These are phyloP conservation scores for Octomys mimax DNA, from an alignment of 2,797 vertebrate genomes.

Conservation along the genomic window DNA sequence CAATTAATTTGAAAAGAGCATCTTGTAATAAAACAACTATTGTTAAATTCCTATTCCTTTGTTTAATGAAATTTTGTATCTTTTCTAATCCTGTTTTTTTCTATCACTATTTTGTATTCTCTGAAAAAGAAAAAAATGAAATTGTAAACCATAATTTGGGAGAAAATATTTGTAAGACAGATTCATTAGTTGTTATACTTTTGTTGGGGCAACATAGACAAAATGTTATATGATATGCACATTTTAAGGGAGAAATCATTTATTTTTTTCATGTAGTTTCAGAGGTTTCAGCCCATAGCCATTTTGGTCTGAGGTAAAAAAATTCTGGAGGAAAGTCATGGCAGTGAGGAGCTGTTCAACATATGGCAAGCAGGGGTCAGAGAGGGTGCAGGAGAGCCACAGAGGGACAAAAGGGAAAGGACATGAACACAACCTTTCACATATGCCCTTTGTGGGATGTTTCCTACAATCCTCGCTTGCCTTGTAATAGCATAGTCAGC, in stretches of 20 bases:
- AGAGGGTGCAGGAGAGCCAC: not conserved
- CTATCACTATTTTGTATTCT: too few relatives aligned
- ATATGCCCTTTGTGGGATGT: not conserved
- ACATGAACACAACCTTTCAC: too few relatives aligned
- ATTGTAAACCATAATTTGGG: not conserved
- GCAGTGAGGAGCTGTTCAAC: not conserved
- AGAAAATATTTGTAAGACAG: not conserved
- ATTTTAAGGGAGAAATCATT: not conserved
- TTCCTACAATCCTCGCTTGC: not conserved
- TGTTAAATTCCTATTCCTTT: too few relatives aligned
- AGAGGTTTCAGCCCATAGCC: not conserved
- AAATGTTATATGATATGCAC: not conserved
- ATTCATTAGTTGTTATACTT: not conserved
- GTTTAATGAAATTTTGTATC: too few relatives aligned
- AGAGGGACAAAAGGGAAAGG: not conserved
- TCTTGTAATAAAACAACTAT: too few relatives aligned
- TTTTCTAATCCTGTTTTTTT: too few relatives aligned
- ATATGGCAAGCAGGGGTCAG: not conserved
- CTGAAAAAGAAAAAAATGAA: too few relatives aligned
- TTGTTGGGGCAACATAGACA: not conserved
- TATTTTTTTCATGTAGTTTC: not conserved
- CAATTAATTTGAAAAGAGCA: too few relatives aligned
- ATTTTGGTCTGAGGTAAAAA: not conserved
- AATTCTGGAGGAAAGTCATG: not conserved
- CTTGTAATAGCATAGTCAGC: not conserved